Base-by-base conservation (phyloP, 1,140 invertebrate genomes). In the Acromyrmex charruanus region DNA sequence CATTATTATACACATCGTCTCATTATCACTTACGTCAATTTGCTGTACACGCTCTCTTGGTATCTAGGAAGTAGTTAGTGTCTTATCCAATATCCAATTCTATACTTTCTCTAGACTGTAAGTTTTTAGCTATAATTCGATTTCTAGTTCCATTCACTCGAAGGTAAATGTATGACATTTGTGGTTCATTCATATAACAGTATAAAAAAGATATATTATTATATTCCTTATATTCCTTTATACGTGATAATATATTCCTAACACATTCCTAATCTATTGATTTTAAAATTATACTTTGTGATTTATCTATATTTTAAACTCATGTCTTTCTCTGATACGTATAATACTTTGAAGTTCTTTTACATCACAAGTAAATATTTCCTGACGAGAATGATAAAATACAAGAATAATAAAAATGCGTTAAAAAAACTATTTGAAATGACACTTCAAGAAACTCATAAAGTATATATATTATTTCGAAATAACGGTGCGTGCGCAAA, bases 81-180 rank as follows among this genome's bases (percentile, higher is more conserved):
- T 74, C 68, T 59, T 61, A 53, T 82, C 35, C 68, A 72, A 82
- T 82, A 44, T 51, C 35, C 80, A 72, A 82, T 82, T n/a, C 53
- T 82, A 49, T 82, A 82, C 80, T 82, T 82, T 82, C 80, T 82
- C 53, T 59, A 82, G 35, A 82, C 25, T 55, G 39, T 25, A 12
- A 82, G 35, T 74, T 72, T 82, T 82, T 61, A 82, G 25, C 35
- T 59, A 21, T 31, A 61, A 82, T 74, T 82, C 68, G 68, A 39
- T 84, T 66, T 58, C 25, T 87, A 81, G 59, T 72, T 87, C 63
- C 51, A 77, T 65, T 86, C 71, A 66, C 72, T 58, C 35, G 31
- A 25, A 31, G 35, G 44, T 86, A 75, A 9, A 68, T 79, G 12
- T 16, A 71, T 44, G 61, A 72, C 51, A 31, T n/a, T 44, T 44